phyloP scores from a whole-genome alignment of 2,797 vertebrate species.

The Carapus acus region DNA sequence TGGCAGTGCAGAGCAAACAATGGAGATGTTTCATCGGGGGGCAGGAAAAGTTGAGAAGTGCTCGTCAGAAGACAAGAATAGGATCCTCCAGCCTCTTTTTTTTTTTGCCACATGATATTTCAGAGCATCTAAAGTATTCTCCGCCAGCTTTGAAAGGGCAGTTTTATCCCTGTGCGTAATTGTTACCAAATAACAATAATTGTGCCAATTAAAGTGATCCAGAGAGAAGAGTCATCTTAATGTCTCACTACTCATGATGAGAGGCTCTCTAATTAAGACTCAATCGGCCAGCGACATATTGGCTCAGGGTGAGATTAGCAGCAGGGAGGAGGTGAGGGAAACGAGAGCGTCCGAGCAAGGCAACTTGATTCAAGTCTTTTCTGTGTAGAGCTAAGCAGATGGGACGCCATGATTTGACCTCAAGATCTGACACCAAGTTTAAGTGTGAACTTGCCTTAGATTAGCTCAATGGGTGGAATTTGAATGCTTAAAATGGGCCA shows the following conservation, averaged over 20 bases:
- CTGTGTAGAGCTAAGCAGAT: constrained; percentile 62
- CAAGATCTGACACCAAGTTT: too few species aligned
- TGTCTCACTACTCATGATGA: constrained; percentile 89
- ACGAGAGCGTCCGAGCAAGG: constrained; percentile 78
- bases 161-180: constrained; percentile 93
- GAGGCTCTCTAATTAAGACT: constrained; percentile 91
- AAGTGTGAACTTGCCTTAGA: too few species aligned
- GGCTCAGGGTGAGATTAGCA: constrained; percentile 89
- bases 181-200: constrained; percentile 99
- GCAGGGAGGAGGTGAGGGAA: constrained; percentile 57
- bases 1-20: constrained; percentile 40
- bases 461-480: too few species aligned
- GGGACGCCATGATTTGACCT: too few species aligned
- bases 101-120: constrained; percentile 70
- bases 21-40: constrained; percentile 57
- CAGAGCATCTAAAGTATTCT: constrained; percentile 81
- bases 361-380: constrained; percentile 74
- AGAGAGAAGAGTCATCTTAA: constrained; percentile 98
- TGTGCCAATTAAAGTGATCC: constrained; percentile 99
- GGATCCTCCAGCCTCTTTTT: constrained; percentile 46
- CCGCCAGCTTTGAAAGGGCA: constrained; percentile 84
- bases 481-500: too few species aligned
- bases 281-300: constrained; percentile 86
- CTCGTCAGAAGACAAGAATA: constrained; percentile 67
- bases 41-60: constrained; percentile 66